A percentile compares a stretch with the other conserved stretches of the same genome.
These are phyloP conservation scores for Oreochromis niloticus DNA, from an alignment of 2,113 vertebrate species.

Conservation along the genomic window DNA sequence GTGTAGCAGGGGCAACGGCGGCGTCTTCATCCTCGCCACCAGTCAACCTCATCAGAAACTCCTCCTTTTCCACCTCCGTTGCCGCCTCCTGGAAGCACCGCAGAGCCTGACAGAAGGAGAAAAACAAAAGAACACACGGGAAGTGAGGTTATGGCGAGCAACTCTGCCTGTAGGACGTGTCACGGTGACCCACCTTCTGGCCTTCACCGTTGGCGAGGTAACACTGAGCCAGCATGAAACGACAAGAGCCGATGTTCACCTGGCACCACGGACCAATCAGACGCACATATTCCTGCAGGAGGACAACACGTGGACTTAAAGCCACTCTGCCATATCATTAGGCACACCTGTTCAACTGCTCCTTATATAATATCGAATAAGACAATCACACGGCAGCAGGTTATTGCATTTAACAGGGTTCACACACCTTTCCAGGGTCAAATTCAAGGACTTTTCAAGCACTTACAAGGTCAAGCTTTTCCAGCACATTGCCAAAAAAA, in stretches of 20 bases:
- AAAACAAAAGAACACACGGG: neutral
- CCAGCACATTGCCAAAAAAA: neutral
- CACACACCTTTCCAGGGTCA: neutral
- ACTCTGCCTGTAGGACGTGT: neutral
- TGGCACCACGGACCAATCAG: conserved; percentile 90
- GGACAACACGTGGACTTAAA: neutral
- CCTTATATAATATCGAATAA: neutral
- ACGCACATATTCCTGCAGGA: conserved; percentile 83
- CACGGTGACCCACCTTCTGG: conserved; percentile 78
- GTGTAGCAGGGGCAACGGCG: conserved; percentile 60
- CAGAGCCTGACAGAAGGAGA: conserved; percentile 73
- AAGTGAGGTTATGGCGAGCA: neutral
- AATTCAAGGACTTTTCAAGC: neutral
- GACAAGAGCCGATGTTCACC: conserved; percentile 88
- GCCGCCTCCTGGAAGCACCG: conserved; percentile 89
- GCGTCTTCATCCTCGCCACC: conserved; percentile 79
- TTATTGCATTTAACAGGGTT: neutral
- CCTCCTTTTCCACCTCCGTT: conserved; percentile 87
- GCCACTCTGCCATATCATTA: neutral
- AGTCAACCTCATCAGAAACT: conserved; percentile 85
- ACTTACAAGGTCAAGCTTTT: neutral
- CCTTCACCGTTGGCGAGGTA: conserved; percentile 90
- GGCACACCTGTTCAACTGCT: neutral
- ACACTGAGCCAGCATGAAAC: conserved; percentile 90
- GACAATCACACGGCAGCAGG: neutral